phyloP scores from a whole-genome alignment of 2,113 vertebrate species.

The Albula goreensis region DNA sequence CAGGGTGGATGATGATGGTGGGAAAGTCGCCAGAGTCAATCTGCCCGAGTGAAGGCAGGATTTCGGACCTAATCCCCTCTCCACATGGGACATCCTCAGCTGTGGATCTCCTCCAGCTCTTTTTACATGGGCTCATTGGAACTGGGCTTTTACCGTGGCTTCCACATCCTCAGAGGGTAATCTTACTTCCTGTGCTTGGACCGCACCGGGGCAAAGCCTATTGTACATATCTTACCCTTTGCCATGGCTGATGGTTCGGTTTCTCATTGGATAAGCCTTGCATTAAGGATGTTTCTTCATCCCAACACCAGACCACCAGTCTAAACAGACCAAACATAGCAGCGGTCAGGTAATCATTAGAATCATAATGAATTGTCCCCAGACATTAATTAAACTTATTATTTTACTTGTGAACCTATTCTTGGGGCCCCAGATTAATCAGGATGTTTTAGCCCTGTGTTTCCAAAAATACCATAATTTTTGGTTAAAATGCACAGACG shows the following conservation, averaged over 20 bases:
- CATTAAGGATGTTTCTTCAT: neutral
- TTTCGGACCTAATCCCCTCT: conserved; percentile 41
- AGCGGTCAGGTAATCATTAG: neutral
- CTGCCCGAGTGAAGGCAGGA: conserved; percentile 30
- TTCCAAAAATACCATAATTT: no score
- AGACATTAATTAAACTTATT: no score
- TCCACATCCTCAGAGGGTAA: conserved; percentile 5
- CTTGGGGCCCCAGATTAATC: no score
- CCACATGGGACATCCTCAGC: conserved; percentile 27
- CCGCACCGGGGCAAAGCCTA: neutral
- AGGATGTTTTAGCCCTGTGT: no score
- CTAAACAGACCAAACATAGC: neutral
- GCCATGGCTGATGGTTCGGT: neutral
- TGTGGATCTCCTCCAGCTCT: conserved; percentile 21
- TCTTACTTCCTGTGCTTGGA: neutral
- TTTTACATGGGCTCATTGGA: conserved; percentile 35
- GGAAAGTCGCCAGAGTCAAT: conserved; percentile 34
- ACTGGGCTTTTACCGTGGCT: neutral
- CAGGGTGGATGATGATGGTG: conserved; percentile 10
- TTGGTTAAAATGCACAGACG: no score
- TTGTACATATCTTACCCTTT: conserved; percentile 1
- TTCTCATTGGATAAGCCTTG: neutral
- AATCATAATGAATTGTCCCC: neutral
- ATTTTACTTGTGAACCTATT: no score
- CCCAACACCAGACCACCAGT: neutral